phyloP scores from a whole-genome alignment of 1,140 invertebrate genomes.

The Phymorhynchus buccinoides region DNA sequence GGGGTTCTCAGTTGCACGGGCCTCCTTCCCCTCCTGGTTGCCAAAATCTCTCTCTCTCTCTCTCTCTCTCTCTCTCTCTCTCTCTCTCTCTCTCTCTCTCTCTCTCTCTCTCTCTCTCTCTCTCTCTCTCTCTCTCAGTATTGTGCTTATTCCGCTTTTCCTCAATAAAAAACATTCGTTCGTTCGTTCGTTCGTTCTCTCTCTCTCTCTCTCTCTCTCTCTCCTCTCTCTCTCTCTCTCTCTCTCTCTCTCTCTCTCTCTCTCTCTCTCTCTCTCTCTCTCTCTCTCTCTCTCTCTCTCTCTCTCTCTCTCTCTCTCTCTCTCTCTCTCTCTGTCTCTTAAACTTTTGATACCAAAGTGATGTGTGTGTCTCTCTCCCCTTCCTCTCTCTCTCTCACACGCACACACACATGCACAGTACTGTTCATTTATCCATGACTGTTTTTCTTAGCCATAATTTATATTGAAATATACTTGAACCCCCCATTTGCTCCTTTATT shows the following conservation, averaged over 20 bases:
- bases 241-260: neutral
- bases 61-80: neutral
- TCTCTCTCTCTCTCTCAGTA: slow-evolving; percentile 29
- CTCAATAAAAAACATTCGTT: no score
- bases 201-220: neutral
- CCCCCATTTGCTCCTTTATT: no score
- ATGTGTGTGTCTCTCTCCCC: no score
- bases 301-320: neutral
- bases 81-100: neutral
- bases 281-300: neutral
- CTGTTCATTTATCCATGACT: no score
- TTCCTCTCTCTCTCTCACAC: no score
- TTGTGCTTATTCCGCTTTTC: no score
- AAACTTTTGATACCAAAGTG: neutral
- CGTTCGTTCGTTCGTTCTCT: no score
- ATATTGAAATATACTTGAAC: no score
- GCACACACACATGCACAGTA: neutral
- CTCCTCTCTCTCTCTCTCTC: neutral
- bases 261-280: slow-evolving; percentile 23
- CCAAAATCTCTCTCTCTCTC: neutral
- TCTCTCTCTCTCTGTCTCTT: slow-evolving; percentile 28
- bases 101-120: neutral
- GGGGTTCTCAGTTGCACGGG: no score
- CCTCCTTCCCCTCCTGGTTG: no score
- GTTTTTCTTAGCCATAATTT: no score